Base-by-base conservation (phyloP, 2,113 vertebrate species). In the Bos javanicus region DNA sequence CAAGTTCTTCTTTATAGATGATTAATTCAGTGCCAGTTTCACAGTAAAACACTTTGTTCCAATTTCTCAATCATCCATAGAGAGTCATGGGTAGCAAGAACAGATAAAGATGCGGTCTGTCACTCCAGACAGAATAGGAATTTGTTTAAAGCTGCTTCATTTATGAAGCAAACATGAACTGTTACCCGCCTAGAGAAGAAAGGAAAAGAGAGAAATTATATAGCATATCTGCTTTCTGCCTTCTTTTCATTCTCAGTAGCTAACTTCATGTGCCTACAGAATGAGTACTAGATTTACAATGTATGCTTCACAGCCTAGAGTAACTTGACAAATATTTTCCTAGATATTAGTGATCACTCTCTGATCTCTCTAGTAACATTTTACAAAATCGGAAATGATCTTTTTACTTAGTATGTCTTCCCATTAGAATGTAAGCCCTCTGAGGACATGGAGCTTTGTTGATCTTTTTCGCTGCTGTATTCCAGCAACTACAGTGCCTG, bases 91-190 rank as follows among this genome's bases (percentile, higher is more conserved):
- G 98, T 98, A 99, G 98, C 98, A 99, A 98, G 98, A 98, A 98
- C 98, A 99, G 98, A 98, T 98, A 98, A 98, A 99, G 98, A 99
- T 98, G 98, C 97, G 98, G 98, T 98, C 99, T 99, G 98, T 99
- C 98, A 98, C 98, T 99, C 98, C 98, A 99, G 98, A 99, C 99
- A 99, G 98, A 99, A 98, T 98, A 99, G 33, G 90, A 99, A 98
- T 99, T 98, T 98, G 98, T 98, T 99, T 99, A 98, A 99, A 98
- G 98, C 98, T 98, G 98, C 99, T 99, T 99, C 99, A 99, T 99
- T 99, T 99, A 99, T 99, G 99, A 99, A 99, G 99, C 98, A 93
- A 99, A 99, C 98, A 98, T 98, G 98, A 98, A 99, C 99, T 99
- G 99, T 99, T 99, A 99, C 99, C 99, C 98, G 97, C 98, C 98